Evolutionary conservation across 2,113 vertebrate species (phyloP), one percentile per base, ranked within the genome.

Genomic region (Tenebrosternarchus preto): DNA sequence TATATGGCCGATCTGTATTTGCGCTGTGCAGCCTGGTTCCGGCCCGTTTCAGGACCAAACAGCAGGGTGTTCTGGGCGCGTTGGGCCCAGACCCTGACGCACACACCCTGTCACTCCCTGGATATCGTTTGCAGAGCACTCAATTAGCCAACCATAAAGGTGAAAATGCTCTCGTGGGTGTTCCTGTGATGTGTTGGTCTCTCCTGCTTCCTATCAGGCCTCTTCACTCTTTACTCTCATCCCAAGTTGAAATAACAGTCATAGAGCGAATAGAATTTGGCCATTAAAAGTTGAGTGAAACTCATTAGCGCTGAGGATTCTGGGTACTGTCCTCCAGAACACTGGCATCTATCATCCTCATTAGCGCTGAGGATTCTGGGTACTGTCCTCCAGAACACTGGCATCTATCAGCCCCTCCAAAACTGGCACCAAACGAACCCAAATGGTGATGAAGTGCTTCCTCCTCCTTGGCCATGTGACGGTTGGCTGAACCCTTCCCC

Each of bases 371-470:
- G 70, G 63, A 61, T 87, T 82, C 55, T 87, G 76, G 80, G 73
- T 85, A 73, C 78, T 86, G 86, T 88, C 86, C 85, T 85, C 68
- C 25, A 76, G 75, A 82, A 85, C 73, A 82, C 82, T 83, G 83
- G 90, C 67, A 82, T 86, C 83, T 82, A 87, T 87, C 84, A 82
- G 87, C 82, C 85, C 64, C 12, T 87, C 78, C 78, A 70, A 78
- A 78, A 70, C 87, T 78, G 78, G 77, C 85, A 83, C 86, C 83
- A 82, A 86, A 85, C 67, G 69, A 82, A 77, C 82, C 72, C 80
- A 84, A 86, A 88, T 77, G 77, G 68, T 86, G 87, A 91, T 89
- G 88, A 88, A 91, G 88, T 88, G 75, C 88, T 87, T 82, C 76
- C 78, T 66, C 53, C 57, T 83, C 73, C 78, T 33, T 79, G 33